These are phyloP conservation scores for Meloidogyne chitwoodi DNA, from an alignment of 1,140 invertebrate species.

Conservation along the genomic window DNA sequence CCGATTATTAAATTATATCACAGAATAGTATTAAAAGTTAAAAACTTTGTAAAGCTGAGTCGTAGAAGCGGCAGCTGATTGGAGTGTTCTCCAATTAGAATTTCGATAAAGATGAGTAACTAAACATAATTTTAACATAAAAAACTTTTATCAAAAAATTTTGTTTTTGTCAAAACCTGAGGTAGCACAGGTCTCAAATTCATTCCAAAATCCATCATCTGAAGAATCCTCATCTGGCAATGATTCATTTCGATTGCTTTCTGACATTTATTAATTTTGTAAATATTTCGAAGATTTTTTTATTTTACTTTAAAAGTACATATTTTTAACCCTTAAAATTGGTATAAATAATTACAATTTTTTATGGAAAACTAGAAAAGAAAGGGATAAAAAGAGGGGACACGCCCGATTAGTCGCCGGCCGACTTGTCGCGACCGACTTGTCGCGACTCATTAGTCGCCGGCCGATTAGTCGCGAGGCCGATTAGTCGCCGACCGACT, in stretches of 20 bases:
- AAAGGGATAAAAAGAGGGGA: no score
- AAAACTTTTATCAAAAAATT: background rate
- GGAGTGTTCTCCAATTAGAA: slow-evolving; percentile 43
- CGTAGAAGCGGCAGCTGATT: slow-evolving; percentile 45
- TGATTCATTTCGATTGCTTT: background rate
- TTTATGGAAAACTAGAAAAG: no score
- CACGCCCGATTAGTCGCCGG: no score
- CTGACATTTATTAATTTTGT: background rate
- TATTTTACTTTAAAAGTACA: no score
- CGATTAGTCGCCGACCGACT: no score
- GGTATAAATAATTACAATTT: no score
- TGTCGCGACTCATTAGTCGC: no score
- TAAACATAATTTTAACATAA: background rate
- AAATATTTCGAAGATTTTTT: background rate
- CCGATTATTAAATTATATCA: no score
- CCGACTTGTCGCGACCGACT: no score
- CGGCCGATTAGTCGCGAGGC: no score
- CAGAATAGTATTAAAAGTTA: no score
- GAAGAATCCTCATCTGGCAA: slow-evolving; percentile 35
- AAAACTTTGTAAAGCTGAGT: slow-evolving; percentile 53
- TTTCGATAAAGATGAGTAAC: slow-evolving; percentile 45
- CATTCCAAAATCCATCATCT: slow-evolving; percentile 42
- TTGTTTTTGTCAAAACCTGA: slow-evolving; percentile 4
- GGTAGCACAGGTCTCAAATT: slow-evolving; percentile 33
- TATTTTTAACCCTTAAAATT: no score